Conservation (phyloP, 2,797 vertebrate species). For the Vultur gryphus region DNA sequence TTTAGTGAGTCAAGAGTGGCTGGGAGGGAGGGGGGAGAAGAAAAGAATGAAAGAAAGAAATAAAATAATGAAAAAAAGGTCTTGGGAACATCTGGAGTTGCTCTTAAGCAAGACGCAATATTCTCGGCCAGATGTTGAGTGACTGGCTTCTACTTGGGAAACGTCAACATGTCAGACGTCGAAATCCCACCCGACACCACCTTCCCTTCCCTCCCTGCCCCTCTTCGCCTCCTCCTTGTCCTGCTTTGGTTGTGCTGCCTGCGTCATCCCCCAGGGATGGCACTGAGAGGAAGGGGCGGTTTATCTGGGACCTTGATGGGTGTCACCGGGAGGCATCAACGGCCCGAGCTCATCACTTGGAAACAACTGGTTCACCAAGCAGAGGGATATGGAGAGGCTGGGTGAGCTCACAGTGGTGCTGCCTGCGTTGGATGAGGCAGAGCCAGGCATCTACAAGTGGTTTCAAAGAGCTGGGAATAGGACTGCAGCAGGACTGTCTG, state of each 20-base stretch:
- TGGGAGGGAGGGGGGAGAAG: not conserved
- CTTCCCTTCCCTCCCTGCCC: not conserved
- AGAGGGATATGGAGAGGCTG: not conserved
- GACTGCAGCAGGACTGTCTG: not conserved
- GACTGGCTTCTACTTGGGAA: constrained; percentile 50
- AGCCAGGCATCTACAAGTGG: not conserved
- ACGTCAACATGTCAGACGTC: constrained; percentile 4
- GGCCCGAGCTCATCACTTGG: not conserved
- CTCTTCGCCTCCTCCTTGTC: not conserved
- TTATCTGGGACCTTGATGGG: not conserved
- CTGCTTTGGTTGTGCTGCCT: not conserved
- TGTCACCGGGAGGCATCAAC: not conserved
- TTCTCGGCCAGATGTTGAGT: constrained; percentile 58
- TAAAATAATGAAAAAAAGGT: constrained; percentile 60
- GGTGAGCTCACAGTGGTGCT: not conserved
- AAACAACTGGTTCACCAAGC: not conserved
- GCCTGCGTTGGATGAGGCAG: not conserved
- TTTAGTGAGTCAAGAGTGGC: constrained; percentile 55
- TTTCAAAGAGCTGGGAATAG: not conserved
- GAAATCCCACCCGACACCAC: not conserved
- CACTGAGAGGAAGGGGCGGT: not conserved
- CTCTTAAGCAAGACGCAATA: constrained; percentile 51
- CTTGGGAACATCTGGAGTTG: constrained; percentile 66
- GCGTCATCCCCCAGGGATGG: not conserved
- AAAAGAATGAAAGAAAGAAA: constrained; percentile 55